Percentiles rank a stretch among this genome's conserved stretches.
Evolutionary conservation across 2,113 vertebrate genomes (phyloP).

Genomic region (Caracal caracal): DNA sequence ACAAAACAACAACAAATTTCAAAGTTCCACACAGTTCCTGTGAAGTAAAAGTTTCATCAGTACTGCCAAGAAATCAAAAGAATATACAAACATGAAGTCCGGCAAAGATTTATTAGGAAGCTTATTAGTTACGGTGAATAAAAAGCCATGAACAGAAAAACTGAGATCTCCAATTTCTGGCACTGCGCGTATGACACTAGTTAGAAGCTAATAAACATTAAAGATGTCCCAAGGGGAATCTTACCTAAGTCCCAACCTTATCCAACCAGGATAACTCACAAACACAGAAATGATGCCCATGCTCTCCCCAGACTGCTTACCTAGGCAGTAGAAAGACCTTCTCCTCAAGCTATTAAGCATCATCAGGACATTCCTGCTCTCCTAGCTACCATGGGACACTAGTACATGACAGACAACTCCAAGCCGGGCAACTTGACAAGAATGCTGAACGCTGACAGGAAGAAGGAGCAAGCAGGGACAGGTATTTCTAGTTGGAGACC

Average conservation of each 20-base stretch:
- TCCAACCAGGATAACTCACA: not conserved
- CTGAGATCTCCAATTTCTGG: conserved; percentile 62
- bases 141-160: conserved; percentile 73
- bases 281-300: not conserved
- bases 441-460: conserved; percentile 49
- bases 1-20: conserved; percentile 28
- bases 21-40: not conserved
- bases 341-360: conserved; percentile 1
- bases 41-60: not conserved
- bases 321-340: not conserved
- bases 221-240: conserved; percentile 18
- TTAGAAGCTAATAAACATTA: conserved; percentile 67
- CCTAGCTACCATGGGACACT: conserved; percentile 5
- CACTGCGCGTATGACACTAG: conserved; percentile 60
- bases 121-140: conserved; percentile 74
- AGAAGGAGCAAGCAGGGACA: conserved; percentile 60
- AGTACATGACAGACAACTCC: conserved; percentile 12
- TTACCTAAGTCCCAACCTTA: conserved; percentile 25
- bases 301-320: conserved; percentile 29
- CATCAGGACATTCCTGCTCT: conserved; percentile 39
- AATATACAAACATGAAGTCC: conserved; percentile 50
- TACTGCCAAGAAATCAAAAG: conserved; percentile 38
- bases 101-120: conserved; percentile 79
- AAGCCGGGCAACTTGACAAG: conserved; percentile 60
- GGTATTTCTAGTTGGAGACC: conserved; percentile 56